These are phyloP conservation scores for Brachyhypopomus gauderio DNA, from an alignment of 2,113 vertebrate genomes.

Conservation along the genomic window DNA sequence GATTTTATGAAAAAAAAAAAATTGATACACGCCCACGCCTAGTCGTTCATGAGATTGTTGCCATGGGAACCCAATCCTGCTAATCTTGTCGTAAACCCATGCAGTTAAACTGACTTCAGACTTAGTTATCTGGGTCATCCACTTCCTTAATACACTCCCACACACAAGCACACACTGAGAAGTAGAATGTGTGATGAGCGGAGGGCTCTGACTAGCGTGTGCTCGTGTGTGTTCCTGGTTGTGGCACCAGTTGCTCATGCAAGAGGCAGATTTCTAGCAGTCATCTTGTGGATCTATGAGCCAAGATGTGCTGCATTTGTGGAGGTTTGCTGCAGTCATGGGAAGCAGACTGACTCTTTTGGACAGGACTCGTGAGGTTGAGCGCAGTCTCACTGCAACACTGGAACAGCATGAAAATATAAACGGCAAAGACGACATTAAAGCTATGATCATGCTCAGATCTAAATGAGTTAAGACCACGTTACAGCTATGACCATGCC, in stretches of 20 bases:
- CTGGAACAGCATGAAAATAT: no score
- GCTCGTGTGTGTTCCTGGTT: constrained; percentile 7
- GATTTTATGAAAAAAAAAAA: no score
- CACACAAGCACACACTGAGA: constrained; percentile 19
- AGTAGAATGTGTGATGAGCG: background rate
- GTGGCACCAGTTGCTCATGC: background rate
- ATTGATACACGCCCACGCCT: no score
- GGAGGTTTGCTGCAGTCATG: no score
- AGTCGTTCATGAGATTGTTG: constrained; percentile 1
- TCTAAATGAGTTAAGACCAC: no score
- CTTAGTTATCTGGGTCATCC: constrained; percentile 40
- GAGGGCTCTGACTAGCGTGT: constrained; percentile 13
- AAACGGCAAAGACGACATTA: background rate
- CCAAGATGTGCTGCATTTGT: background rate
- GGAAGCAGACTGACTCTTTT: no score
- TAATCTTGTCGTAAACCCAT: constrained; percentile 34
- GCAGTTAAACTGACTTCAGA: constrained; percentile 33
- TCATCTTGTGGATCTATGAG: constrained; percentile 20
- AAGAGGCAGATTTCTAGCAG: constrained; percentile 2
- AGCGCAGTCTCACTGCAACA: no score
- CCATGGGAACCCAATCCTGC: constrained; percentile 30
- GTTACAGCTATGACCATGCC: no score
- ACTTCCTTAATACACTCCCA: background rate
- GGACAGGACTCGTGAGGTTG: no score
- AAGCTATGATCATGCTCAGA: background rate